phyloP scores from a whole-genome alignment of 2,113 vertebrate species.

The Anthoscopus minutus region DNA sequence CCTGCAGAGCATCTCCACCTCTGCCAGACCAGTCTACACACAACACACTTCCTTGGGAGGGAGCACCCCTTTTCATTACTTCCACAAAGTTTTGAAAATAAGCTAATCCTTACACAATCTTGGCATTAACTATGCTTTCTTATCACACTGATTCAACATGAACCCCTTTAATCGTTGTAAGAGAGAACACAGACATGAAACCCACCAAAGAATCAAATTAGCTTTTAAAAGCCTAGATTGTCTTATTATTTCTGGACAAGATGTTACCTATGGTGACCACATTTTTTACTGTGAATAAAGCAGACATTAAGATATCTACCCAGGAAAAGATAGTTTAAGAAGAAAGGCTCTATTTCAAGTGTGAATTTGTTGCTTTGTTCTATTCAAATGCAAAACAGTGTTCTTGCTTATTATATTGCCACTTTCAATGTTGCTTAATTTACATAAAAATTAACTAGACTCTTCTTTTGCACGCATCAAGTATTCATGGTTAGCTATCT shows the following conservation, averaged over 20 bases:
- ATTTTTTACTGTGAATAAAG: background rate
- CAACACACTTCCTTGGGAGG: too few relatives aligned
- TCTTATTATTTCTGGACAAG: background rate
- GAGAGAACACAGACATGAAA: background rate
- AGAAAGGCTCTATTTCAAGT: background rate
- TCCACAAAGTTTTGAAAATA: background rate
- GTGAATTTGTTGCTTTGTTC: background rate
- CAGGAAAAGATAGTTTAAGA: background rate
- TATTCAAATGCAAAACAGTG: background rate
- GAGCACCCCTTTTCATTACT: background rate
- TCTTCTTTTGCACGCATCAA: slow-evolving; percentile 41
- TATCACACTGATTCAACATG: background rate
- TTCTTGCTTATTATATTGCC: slow-evolving; percentile 9
- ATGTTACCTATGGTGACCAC: background rate
- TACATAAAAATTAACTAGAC: slow-evolving; percentile 59
- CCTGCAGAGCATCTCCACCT: background rate
- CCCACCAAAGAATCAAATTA: background rate
- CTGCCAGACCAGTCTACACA: background rate
- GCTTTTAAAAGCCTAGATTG: background rate
- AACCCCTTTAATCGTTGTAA: background rate
- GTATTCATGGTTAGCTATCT: slow-evolving; percentile 47
- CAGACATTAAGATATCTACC: background rate
- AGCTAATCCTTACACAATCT: background rate
- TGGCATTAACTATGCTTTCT: background rate
- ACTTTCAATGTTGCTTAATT: slow-evolving; percentile 19